Conservation (phyloP, 1,140 invertebrate genomes). For the Lasaia peninsularis region DNA sequence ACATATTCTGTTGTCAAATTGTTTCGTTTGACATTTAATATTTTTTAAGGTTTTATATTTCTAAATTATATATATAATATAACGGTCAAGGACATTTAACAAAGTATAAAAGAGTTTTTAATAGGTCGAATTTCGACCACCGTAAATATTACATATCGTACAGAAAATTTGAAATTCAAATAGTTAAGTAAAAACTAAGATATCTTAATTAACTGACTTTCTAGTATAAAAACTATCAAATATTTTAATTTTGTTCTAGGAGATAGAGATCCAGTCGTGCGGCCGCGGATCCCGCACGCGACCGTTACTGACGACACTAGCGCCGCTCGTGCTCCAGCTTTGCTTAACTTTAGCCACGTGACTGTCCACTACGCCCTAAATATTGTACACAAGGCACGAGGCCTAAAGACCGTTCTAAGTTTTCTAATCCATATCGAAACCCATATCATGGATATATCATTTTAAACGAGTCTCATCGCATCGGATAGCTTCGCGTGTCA, state of each 20-base stretch:
- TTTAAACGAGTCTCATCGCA: conserved; percentile 22
- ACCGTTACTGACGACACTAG: conserved; percentile 29
- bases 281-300: conserved; percentile 41
- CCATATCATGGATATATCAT: conserved; percentile 31
- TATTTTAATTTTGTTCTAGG: conserved; percentile 31
- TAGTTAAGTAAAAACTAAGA: too few relatives aligned
- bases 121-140: too few relatives aligned
- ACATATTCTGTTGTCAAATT: too few relatives aligned
- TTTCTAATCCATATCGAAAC: conserved; percentile 34
- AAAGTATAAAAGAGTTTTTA: too few relatives aligned
- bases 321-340: conserved; percentile 30
- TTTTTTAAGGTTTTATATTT: too few relatives aligned
- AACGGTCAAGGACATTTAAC: too few relatives aligned
- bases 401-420: conserved; percentile 22
- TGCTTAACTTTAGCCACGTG: conserved; percentile 46
- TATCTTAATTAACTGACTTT: too few relatives aligned
- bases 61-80: too few relatives aligned
- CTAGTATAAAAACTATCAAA: background rate
- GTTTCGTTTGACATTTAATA: too few relatives aligned
- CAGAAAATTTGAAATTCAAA: too few relatives aligned
- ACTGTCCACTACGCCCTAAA: conserved; percentile 37
- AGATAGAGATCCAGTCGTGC: conserved; percentile 68
- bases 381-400: conserved; percentile 16
- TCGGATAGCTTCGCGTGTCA: conserved; percentile 34
- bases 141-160: too few relatives aligned